phyloP scores from a whole-genome alignment of 2,113 vertebrate genomes.

The Rostratula benghalensis region DNA sequence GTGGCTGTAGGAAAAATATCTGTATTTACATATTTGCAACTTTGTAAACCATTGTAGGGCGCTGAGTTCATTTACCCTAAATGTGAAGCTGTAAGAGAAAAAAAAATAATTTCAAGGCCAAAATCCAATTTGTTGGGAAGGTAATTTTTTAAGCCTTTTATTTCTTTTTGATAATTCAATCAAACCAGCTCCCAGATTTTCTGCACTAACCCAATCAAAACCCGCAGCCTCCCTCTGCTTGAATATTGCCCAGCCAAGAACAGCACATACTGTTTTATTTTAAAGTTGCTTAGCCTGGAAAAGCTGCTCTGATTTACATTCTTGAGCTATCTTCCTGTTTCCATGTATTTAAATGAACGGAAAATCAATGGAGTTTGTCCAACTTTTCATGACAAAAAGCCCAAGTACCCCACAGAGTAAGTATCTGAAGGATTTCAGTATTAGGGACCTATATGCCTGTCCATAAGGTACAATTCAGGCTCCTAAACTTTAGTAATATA shows the following conservation, averaged over 20 bases:
- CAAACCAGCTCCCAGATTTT: background rate
- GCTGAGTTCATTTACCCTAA: background rate
- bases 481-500: background rate
- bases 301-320: background rate
- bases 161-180: background rate
- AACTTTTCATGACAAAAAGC: background rate
- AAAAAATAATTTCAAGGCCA: background rate
- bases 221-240: background rate
- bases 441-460: background rate
- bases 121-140: background rate
- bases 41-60: accelerated
- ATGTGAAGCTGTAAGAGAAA: background rate
- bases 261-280: background rate
- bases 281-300: background rate
- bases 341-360: background rate
- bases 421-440: background rate
- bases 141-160: background rate
- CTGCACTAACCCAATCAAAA: background rate
- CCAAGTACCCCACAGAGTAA: background rate
- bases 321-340: background rate
- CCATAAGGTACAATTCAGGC: background rate
- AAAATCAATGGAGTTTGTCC: background rate
- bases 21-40: background rate
- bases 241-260: background rate
- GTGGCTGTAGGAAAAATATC: background rate